These are phyloP conservation scores for Lordiphosa collinella DNA, from an alignment of 1,140 invertebrate species.

Conservation along the genomic window DNA sequence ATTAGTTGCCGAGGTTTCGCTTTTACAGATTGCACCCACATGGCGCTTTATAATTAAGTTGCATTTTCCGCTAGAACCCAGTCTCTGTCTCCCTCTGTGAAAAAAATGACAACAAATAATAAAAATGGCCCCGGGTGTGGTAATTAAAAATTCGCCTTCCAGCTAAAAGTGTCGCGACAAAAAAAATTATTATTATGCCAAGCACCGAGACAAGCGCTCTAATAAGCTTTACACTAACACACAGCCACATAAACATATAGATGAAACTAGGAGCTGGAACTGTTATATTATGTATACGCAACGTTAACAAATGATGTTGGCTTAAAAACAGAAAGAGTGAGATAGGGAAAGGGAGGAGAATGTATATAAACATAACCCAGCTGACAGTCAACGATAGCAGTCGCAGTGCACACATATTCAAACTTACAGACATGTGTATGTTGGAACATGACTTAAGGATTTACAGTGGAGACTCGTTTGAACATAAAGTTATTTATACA, in stretches of 20 bases:
- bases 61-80: conserved; percentile 8
- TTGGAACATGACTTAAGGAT: neutral
- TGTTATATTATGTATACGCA: conserved; percentile 44
- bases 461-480: conserved; percentile 11
- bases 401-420: conserved; percentile 3
- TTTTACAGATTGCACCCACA: conserved; percentile 11
- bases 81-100: neutral
- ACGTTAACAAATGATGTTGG: conserved; percentile 62
- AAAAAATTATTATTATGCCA: conserved; percentile 41
- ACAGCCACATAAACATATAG: conserved; percentile 9
- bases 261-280: conserved; percentile 40
- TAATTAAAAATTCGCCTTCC: conserved; percentile 51
- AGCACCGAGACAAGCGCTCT: conserved; percentile 26
- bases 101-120: conserved; percentile 7
- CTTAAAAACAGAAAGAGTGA: conserved; percentile 10
- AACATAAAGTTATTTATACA: neutral
- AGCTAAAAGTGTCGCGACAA: conserved; percentile 40
- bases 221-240: conserved; percentile 43
- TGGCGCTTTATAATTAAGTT: conserved; percentile 43
- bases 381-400: conserved; percentile 46
- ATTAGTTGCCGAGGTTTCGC: neutral
- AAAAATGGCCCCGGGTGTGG: conserved; percentile 2
- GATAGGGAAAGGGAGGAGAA: conserved; percentile 11
- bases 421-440: neutral
- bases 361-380: conserved; percentile 32